Conservation (phyloP, 2,888 invertebrate genomes). For the Acrobasis suavella region DNA sequence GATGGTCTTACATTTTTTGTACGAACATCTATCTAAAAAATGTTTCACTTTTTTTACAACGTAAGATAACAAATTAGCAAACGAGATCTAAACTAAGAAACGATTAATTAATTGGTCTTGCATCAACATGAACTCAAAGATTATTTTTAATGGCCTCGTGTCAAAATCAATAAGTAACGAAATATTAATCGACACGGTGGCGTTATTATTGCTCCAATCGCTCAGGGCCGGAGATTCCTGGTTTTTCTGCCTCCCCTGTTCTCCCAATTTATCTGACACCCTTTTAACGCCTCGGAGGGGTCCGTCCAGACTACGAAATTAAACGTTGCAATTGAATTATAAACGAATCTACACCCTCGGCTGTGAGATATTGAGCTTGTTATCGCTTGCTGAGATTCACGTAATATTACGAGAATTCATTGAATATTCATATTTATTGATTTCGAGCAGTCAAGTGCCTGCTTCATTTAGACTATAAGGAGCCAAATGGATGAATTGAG, state of each 20-base stretch:
- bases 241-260: conserved; percentile 61
- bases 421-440: conserved; percentile 38
- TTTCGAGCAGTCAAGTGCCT: conserved; percentile 33
- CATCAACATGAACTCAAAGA: neutral
- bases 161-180: conserved; percentile 39
- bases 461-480: conserved; percentile 7
- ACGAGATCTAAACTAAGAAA: neutral
- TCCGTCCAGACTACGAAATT: conserved; percentile 56
- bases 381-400: conserved; percentile 43
- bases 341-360: conserved; percentile 57
- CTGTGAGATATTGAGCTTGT: conserved; percentile 48
- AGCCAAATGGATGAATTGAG: neutral
- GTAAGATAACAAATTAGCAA: neutral
- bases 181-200: conserved; percentile 32
- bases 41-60: too few species aligned
- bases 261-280: conserved; percentile 54
- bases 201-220: conserved; percentile 56
- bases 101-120: conserved; percentile 1
- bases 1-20: neutral
- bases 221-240: conserved; percentile 55
- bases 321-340: conserved; percentile 65
- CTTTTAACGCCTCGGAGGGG: conserved; percentile 68
- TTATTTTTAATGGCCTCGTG: conserved; percentile 21
- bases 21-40: neutral
- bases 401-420: conserved; percentile 42